Evolutionary conservation across 1,140 invertebrate genomes (phyloP).

Genomic region (Atta colombica): DNA sequence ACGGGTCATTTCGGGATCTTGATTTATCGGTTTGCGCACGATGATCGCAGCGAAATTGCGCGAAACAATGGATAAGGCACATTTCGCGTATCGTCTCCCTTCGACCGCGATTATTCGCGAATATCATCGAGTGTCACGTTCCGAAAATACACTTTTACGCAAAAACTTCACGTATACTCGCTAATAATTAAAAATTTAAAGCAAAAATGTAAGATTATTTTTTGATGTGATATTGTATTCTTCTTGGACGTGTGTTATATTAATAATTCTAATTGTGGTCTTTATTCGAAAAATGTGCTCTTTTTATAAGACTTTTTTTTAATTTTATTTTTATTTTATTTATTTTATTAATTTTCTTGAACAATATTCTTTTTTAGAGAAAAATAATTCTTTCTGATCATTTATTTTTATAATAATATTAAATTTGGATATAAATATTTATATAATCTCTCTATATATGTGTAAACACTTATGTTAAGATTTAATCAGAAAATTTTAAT

Average conservation of each 20-base stretch:
- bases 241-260: neutral
- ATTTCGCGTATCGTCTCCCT: neutral
- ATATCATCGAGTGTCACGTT: neutral
- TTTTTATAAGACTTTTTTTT: neutral
- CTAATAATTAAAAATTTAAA: neutral
- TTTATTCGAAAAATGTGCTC: neutral
- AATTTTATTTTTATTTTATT: too few species aligned
- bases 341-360: neutral
- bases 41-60: conserved; percentile 22
- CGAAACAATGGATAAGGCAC: conserved; percentile 42
- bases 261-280: neutral
- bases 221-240: neutral
- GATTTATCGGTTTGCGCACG: conserved; percentile 66
- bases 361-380: neutral
- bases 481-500: neutral
- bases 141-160: neutral
- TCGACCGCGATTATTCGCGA: neutral
- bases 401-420: neutral
- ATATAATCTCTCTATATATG: neutral
- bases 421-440: neutral
- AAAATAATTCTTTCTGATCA: neutral
- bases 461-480: neutral
- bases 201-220: neutral
- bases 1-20: conserved; percentile 70
- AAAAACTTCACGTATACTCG: neutral